These are phyloP conservation scores for Eubasilissa regina DNA, from an alignment of 1,140 invertebrate species.

Conservation along the genomic window DNA sequence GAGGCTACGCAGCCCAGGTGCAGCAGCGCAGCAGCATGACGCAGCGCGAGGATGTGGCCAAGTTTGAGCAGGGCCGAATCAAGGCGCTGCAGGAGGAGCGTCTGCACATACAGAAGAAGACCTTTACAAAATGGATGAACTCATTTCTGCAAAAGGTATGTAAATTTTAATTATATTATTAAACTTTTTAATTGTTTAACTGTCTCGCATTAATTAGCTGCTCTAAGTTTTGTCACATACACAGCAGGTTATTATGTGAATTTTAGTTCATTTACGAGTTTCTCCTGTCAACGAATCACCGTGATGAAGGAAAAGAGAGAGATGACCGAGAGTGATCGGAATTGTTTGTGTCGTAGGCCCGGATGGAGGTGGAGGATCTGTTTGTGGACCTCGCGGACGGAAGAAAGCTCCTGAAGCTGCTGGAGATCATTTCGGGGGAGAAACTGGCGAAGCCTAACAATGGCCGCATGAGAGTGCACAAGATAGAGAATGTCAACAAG, in stretches of 20 bases:
- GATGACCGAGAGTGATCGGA: background rate
- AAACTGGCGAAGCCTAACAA: slow-evolving; percentile 97
- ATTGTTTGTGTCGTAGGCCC: slow-evolving; percentile 74
- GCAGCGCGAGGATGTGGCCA: slow-evolving; percentile 90
- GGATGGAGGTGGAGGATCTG: slow-evolving; percentile 97
- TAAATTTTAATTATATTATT: no score
- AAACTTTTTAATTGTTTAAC: no score
- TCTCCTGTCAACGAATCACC: no score
- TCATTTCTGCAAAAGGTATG: slow-evolving; percentile 95
- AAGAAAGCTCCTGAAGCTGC: slow-evolving; percentile 93
- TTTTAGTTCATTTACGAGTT: no score
- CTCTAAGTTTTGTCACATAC: no score
- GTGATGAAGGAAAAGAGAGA: no score
- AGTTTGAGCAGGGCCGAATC: slow-evolving; percentile 97
- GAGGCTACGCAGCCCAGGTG: slow-evolving; percentile 74
- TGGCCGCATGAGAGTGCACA: slow-evolving; percentile 97
- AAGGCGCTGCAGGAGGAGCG: slow-evolving; percentile 97
- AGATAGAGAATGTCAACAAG: slow-evolving; percentile 99
- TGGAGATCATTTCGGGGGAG: slow-evolving; percentile 99
- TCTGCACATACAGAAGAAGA: slow-evolving; percentile 99
- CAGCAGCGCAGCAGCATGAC: slow-evolving; percentile 83
- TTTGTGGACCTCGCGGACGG: slow-evolving; percentile 98
- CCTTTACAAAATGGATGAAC: slow-evolving; percentile 99
- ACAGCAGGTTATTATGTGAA: no score
- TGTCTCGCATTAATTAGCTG: no score